Base-by-base conservation (phyloP, 2,797 vertebrate genomes). In the Brotula barbata region DNA sequence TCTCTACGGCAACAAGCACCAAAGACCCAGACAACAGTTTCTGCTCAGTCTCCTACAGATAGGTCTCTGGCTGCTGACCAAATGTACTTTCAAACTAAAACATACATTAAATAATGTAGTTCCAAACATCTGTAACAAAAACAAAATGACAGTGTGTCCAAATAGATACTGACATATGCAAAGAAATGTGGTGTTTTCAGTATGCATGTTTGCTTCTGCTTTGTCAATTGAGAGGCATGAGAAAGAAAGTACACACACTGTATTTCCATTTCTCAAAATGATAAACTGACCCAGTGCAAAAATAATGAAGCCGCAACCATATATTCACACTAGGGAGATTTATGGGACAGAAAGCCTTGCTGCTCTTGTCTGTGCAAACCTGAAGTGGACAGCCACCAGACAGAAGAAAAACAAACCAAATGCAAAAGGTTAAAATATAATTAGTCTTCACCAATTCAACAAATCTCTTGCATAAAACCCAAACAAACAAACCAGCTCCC, bases 41-140 rank as follows among this genome's bases (percentile, higher is more conserved):
- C 91, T 92, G 92, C 53, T 88, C 71, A 89, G 86, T 85, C 83
- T 92, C 90, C 68, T 37, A 40, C 71, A 54, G 85, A 90, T 82
- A 72, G 86, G 34, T 84, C 70, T 25, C 79, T 90, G 90, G 90
- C 88, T 45, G 65, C 33, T 3, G 25, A 88, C 90, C 91, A 91
- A 84, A 87, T 84, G 59, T 20, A 67, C 80, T 85, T 71, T 82
- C 62, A 73, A 71, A 71, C 71, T 67, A 72, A 79, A 84, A 86
- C 78, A 85, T 75, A 76, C 64, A 73, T 83, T 82, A 76, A 82
- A 88, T 83, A 71, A 82, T 73, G 65, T 48, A 59, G 84, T 86
- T 82, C 76, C 46, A 84, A 85, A 82, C 78, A 84, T 81, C 57
- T 60, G 68, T 73, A 78, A 56, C 65, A 41, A 79, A 88, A 87